A percentile compares a stretch with the other conserved stretches of the same genome.
phyloP scores from a whole-genome alignment of 2,888 invertebrate genomes.

The Oxycera nigricornis region DNA sequence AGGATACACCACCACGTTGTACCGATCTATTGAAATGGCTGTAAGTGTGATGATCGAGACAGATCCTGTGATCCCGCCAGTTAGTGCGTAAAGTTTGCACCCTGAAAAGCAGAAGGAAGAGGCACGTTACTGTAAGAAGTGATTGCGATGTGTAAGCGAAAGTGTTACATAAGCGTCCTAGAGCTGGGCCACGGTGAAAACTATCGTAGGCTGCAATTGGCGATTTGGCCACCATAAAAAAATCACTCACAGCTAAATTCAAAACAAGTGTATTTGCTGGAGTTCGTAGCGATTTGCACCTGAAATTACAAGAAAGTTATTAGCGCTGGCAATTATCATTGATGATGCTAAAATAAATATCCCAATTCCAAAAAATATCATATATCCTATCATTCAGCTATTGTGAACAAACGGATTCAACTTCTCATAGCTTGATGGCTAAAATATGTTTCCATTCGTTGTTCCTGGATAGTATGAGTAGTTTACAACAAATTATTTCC shows the following conservation, averaged over 20 bases:
- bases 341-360: no score
- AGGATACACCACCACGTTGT: constrained; percentile 81
- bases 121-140: neutral
- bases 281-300: constrained; percentile 74
- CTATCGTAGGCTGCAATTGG: constrained; percentile 80
- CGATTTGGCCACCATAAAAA: constrained; percentile 74
- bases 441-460: no score
- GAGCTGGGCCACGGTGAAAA: constrained; percentile 73
- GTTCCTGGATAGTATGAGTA: no score
- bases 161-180: constrained; percentile 72
- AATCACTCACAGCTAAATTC: constrained; percentile 79
- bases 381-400: no score
- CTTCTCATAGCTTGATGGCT: no score
- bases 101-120: constrained; percentile 63
- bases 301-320: no score
- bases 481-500: no score
- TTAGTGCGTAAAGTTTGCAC: constrained; percentile 79
- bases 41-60: constrained; percentile 82
- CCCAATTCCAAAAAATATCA: no score
- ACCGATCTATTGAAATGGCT: constrained; percentile 82
- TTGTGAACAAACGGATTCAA: no score
- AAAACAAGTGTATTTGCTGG: constrained; percentile 78
- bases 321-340: no score
- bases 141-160: neutral
- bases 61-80: constrained; percentile 82